Evolutionary conservation across 37 sponge, comb jelly and placozoan species (phyloP).

Genomic region (Ianthella basta): DNA sequence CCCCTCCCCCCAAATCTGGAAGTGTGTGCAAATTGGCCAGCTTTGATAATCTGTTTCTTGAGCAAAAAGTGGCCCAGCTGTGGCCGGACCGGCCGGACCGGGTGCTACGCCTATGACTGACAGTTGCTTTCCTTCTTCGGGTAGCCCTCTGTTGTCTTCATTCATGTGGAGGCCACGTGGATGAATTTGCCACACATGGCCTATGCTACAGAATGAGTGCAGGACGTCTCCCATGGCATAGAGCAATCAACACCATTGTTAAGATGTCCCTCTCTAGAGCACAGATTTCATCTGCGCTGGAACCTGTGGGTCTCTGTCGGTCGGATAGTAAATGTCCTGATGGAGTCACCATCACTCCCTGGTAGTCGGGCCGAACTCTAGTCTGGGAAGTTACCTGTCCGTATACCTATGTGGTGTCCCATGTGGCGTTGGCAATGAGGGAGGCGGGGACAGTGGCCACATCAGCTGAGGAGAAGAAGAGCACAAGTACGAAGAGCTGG

Average conservation of each 20-base stretch:
- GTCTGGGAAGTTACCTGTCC: conserved; percentile 18
- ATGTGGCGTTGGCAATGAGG: conserved; percentile 4
- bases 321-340: not conserved
- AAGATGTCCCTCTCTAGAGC: conserved; percentile 14
- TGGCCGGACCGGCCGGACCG: no score
- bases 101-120: no score
- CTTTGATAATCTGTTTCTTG: no score
- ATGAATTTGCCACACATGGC: conserved; percentile 6
- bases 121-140: not conserved
- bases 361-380: not conserved
- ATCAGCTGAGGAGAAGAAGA: not conserved
- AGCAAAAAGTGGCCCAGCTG: no score
- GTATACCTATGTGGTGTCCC: conserved; percentile 4
- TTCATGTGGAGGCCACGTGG: not conserved
- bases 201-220: not conserved
- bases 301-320: conserved; percentile 4
- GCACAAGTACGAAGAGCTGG: not conserved
- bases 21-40: no score
- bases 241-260: not conserved
- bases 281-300: conserved; percentile 2
- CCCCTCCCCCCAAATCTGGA: no score
- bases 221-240: not conserved
- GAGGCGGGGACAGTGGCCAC: conserved; percentile 11
- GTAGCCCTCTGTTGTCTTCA: not conserved
- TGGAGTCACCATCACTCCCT: conserved; percentile 16